Base-by-base conservation (phyloP, 92 coral and sea anemone genomes). In the Phenganax marumi region DNA sequence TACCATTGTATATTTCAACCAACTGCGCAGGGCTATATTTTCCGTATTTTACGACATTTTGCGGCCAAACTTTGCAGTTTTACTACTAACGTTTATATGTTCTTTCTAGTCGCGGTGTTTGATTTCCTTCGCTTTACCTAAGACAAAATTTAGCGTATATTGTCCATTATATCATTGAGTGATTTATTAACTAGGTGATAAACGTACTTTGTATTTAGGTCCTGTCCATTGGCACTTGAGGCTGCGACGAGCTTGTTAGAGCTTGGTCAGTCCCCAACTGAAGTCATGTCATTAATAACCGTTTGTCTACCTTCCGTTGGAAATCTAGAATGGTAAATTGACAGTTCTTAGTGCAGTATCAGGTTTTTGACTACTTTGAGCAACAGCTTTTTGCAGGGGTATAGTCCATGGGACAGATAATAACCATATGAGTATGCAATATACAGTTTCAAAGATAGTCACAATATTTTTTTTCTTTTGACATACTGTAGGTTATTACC, bases 181-280 rank as follows among this genome's bases (percentile, higher is more conserved):
- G n/a, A n/a, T n/a, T 33, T 33, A 33, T 33, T 33, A 33, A 33
- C 43, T 33, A 33, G 5, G 5, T 33, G 43, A 33, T 33, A 33
- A 33, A 68, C 16, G 13, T 63, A 12, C 22, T 23, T 49, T 23
- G 9, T 7, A 43, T 70, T 49, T 43, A 96, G 99, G 85, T 89
- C 85, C 48, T 92, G 90, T 77, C 99, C 99, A 16, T 73, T 90
- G 63, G 99, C 99, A 64, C 85, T 96, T 47, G 99, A 96, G 26
- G 97, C 99, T 54, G 97, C 93, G 21, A 71, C 75, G 65, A 97
- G 99, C 39, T 70, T 96, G 89, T 87, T 96, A 19, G 91, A 86
- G 7, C 90, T 96, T 39, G 99, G 99, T 17, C 88, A 85, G 49
- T 88, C 97, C 60, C 88, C 86, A 14, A 84, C 92, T 62, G 99